Evolutionary conservation across 2,797 vertebrate genomes (phyloP).

Genomic region (Scolopax bukidnonensis): DNA sequence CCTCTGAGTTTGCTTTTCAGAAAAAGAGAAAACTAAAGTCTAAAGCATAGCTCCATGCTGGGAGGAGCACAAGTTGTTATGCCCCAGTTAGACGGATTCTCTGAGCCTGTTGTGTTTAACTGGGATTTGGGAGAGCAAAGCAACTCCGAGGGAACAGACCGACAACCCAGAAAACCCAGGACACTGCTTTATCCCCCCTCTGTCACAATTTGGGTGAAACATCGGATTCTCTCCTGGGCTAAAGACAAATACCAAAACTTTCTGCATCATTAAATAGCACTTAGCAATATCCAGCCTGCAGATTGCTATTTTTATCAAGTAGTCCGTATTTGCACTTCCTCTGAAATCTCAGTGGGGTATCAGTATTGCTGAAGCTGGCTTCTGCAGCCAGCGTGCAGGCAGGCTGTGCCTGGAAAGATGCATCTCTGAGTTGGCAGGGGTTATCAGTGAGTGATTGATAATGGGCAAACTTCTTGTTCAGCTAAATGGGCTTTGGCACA

Average conservation of each 20-base stretch:
- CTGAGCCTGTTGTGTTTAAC: not conserved
- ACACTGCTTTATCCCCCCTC: not conserved
- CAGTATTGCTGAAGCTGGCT: not conserved
- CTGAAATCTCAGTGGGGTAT: conserved; percentile 3
- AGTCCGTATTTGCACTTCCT: conserved; percentile 23
- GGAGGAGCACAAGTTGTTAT: not conserved
- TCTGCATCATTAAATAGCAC: not conserved
- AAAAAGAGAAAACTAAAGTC: not conserved
- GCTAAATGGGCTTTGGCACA: conserved; percentile 35
- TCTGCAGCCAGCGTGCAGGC: not conserved
- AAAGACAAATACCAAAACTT: conserved; percentile 7
- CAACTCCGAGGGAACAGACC: not conserved
- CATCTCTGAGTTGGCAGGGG: not conserved
- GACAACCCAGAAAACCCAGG: not conserved
- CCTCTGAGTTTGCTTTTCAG: not conserved
- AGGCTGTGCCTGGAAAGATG: conserved; percentile 36
- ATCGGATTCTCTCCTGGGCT: not conserved
- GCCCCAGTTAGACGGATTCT: not conserved
- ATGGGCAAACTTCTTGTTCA: conserved; percentile 43
- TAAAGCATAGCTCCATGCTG: not conserved
- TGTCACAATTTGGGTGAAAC: not conserved
- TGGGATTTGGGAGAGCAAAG: not conserved
- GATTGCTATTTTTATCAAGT: conserved; percentile 52
- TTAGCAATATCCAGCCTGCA: not conserved
- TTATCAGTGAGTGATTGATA: conserved; percentile 16